Conservation (phyloP, 2,888 invertebrate species). For the Apotomis betuletana region DNA sequence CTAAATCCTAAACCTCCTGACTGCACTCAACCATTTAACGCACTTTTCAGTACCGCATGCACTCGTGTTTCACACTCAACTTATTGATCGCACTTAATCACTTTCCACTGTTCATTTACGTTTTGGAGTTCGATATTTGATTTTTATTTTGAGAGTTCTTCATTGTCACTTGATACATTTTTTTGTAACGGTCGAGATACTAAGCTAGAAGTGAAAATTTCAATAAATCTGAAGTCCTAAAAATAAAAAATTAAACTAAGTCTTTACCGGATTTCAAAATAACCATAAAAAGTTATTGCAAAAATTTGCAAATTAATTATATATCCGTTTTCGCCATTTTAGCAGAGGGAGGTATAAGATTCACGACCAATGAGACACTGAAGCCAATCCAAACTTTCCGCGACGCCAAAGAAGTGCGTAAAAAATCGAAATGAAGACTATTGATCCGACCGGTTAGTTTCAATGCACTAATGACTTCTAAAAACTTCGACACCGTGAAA, state of each 20-base stretch:
- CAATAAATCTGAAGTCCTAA: too few species aligned
- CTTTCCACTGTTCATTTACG: neutral
- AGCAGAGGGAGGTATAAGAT: neutral
- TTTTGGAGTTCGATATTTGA: neutral
- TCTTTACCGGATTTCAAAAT: neutral
- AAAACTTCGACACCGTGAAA: slow-evolving; percentile 71
- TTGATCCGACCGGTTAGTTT: slow-evolving; percentile 65
- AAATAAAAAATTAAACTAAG: neutral
- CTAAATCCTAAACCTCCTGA: slow-evolving; percentile 51
- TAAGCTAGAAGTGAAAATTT: neutral
- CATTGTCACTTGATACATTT: too few species aligned
- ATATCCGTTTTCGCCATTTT: neutral
- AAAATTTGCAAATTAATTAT: neutral
- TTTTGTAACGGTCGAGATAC: neutral
- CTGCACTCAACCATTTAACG: slow-evolving; percentile 47
- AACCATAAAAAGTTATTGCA: neutral
- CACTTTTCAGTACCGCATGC: neutral
- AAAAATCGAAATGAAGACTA: slow-evolving; percentile 44
- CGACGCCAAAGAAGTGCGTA: slow-evolving; percentile 27
- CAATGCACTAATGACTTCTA: slow-evolving; percentile 75
- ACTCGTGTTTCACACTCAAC: neutral
- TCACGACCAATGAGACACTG: slow-evolving; percentile 29
- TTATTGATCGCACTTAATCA: slow-evolving; percentile 10
- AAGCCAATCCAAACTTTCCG: slow-evolving; percentile 8
- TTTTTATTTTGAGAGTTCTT: too few species aligned